Conservation (phyloP, 2,113 vertebrate genomes). For the Lipophrys pholis region DNA sequence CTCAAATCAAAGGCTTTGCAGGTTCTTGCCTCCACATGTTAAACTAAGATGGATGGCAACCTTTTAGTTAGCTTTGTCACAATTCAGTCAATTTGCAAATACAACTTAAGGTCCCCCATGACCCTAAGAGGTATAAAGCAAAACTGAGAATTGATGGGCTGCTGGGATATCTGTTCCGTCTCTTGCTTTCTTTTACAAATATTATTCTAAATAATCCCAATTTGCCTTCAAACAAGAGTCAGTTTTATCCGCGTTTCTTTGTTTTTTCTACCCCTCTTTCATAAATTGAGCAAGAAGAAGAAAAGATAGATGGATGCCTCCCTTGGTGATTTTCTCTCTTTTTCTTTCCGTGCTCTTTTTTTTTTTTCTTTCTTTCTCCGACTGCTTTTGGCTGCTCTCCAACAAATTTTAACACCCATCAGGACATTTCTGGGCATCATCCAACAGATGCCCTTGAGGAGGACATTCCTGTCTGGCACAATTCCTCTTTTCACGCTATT, state of each 20-base stretch:
- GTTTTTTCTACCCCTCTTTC: slow-evolving; percentile 37
- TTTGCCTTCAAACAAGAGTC: too few relatives aligned
- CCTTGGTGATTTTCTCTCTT: slow-evolving; percentile 47
- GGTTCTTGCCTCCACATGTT: too few relatives aligned
- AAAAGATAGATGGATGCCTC: slow-evolving; percentile 45
- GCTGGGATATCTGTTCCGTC: too few relatives aligned
- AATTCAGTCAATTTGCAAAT: too few relatives aligned
- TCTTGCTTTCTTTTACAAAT: background rate
- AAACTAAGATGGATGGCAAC: too few relatives aligned
- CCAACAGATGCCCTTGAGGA: slow-evolving; percentile 78
- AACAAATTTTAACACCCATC: slow-evolving; percentile 79
- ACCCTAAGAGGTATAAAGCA: too few relatives aligned
- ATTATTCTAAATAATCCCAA: too few relatives aligned
- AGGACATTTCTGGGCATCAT: slow-evolving; percentile 58
- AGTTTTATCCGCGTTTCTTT: background rate
- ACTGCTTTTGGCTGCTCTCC: slow-evolving; percentile 76
- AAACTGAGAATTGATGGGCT: too few relatives aligned
- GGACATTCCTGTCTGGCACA: slow-evolving; percentile 79
- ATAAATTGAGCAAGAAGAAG: slow-evolving; percentile 39
- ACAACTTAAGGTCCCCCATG: too few relatives aligned
- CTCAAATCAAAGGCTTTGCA: too few relatives aligned
- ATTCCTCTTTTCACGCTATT: slow-evolving; percentile 72
- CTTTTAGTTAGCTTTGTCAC: too few relatives aligned
- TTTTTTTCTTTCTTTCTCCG: background rate
- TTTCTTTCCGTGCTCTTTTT: slow-evolving; percentile 3